Base-by-base conservation (phyloP, 2,113 vertebrate species). In the Clupea harengus region DNA sequence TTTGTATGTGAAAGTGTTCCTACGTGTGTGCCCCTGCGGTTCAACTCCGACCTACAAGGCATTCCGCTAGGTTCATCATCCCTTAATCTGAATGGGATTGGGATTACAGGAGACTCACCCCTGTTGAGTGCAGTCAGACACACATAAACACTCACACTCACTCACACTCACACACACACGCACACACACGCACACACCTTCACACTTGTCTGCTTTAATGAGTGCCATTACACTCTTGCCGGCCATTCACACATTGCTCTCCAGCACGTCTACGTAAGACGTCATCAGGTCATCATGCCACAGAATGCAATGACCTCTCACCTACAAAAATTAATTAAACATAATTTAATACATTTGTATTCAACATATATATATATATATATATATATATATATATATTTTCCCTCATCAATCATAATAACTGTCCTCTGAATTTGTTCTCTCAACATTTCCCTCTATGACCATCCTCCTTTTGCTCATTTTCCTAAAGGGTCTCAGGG, bases 31-130 rank as follows among this genome's bases (percentile, higher is more conserved):
- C 28, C 0, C 39, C 72, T 64, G 15, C 81, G 25, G 86, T 86
- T 83, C 47, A 47, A 87, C 78, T 49, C 75, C 9, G 64, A 81
- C 60, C 83, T 85, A 89, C 32, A 84, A 28, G 81, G 78, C 49
- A 67, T 82, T 88, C 44, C 75, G 81, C 45, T 57, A 64, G 87
- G 49, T 80, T 72, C 57, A 50, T 88, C 87, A 88, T 86, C 83
- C 85, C 57, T 85, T 88, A 89, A 89, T 88, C 88, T 86, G 20
- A 86, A 28, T 81, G 50, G 72, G 86, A 88, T 85, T 89, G 85
- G 83, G 85, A 89, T 89, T 89, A 89, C 86, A 47, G 81, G 32
- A 54, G 82, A 80, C 64, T 81, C 25, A n/a, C 81, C 57, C 86
- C 81, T 52, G 49, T 60, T 84, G 80, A 87, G 86, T 60, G 28